phyloP scores from a whole-genome alignment of 2,113 vertebrate species.

The Archocentrus centrarchus region DNA sequence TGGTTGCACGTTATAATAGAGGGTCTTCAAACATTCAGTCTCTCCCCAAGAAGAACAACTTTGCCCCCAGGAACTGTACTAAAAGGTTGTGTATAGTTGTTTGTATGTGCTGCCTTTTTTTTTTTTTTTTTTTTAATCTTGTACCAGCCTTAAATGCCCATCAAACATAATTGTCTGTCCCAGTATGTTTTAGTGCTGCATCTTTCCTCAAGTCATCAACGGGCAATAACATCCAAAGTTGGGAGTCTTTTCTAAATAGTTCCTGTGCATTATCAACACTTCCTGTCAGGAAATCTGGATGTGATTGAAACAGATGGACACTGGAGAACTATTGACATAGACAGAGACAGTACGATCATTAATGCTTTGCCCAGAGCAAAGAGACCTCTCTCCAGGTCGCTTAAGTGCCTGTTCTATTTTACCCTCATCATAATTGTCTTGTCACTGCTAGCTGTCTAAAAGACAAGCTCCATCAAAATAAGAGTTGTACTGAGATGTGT shows the following conservation, averaged over 20 bases:
- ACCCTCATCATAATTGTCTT: constrained; percentile 47
- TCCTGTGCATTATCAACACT: constrained; percentile 62
- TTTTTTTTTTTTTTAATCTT: not conserved
- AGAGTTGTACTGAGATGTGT: constrained; percentile 53
- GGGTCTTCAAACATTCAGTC: constrained; percentile 24
- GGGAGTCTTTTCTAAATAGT: not conserved
- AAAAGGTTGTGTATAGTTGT: constrained; percentile 41
- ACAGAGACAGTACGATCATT: constrained; percentile 71
- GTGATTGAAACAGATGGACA: constrained; percentile 57
- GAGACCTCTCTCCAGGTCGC: constrained; percentile 56
- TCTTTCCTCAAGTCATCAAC: not conserved
- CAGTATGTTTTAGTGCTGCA: constrained; percentile 15
- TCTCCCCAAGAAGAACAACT: constrained; percentile 34
- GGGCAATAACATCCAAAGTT: not conserved
- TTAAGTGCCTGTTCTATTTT: constrained; percentile 61
- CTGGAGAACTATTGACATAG: constrained; percentile 63
- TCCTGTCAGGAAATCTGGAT: constrained; percentile 60
- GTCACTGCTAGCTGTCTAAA: constrained; percentile 51
- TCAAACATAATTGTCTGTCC: constrained; percentile 4
- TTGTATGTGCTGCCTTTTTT: constrained; percentile 24
- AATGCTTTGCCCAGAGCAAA: constrained; percentile 60
- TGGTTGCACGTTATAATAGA: constrained; percentile 48
- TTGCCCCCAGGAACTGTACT: constrained; percentile 54
- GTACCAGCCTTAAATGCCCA: not conserved
- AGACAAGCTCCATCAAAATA: constrained; percentile 55